Conservation (phyloP, 2,888 invertebrate genomes). For the Zaprionus obscuricornis region DNA sequence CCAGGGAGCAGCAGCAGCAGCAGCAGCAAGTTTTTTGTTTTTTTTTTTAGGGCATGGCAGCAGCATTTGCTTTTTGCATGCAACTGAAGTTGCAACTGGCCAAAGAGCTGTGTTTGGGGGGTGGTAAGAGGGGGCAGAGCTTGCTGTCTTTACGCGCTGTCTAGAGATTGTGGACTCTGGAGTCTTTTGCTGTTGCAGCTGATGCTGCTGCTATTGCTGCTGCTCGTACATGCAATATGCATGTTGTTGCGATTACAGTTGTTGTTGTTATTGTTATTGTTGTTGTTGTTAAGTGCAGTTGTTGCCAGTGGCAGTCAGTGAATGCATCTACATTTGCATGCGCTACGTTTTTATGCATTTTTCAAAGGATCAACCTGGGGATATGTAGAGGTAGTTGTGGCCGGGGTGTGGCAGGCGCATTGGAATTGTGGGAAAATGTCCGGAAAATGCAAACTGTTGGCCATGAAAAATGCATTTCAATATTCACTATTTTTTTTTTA, state of each 20-base stretch:
- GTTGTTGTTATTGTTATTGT: conserved; percentile 27
- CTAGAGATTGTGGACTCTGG: too few relatives aligned
- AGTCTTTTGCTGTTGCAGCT: conserved; percentile 30
- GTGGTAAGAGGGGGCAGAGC: neutral
- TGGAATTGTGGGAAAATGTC: conserved; percentile 9
- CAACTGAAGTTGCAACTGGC: too few relatives aligned
- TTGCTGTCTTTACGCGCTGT: conserved; percentile 12
- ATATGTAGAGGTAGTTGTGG: neutral
- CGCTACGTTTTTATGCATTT: conserved; percentile 61
- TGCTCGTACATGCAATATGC: conserved; percentile 55
- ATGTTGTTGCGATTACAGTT: conserved; percentile 30
- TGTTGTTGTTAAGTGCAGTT: conserved; percentile 47
- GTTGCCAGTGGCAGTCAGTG: conserved; percentile 12
- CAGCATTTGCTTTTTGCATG: too few relatives aligned
- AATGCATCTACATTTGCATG: conserved; percentile 59
- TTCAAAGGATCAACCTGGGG: conserved; percentile 38
- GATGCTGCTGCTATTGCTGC: too few relatives aligned
- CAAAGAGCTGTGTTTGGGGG: too few relatives aligned
- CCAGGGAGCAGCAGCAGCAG: conserved; percentile 4
- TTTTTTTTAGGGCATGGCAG: too few relatives aligned
- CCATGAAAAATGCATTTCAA: conserved; percentile 74
- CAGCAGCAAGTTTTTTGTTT: too few relatives aligned
- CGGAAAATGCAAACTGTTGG: conserved; percentile 19
- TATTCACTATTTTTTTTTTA: conserved; percentile 11
- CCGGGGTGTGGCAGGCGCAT: neutral